Evolutionary conservation across 2,113 vertebrate species (phyloP).

Genomic region (Myotis brandtii): DNA sequence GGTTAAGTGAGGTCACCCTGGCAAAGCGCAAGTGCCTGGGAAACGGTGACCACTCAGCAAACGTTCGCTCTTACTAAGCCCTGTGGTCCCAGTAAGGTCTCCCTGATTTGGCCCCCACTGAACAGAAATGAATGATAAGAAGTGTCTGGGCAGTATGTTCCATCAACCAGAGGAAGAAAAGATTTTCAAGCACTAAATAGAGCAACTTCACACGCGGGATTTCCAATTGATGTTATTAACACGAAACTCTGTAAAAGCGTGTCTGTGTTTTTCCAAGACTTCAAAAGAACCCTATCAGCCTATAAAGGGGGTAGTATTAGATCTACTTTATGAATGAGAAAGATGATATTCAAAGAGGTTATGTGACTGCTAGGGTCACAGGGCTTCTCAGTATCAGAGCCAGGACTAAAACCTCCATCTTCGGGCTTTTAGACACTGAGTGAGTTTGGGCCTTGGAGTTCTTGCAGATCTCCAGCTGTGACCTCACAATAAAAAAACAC

Average conservation of each 20-base stretch:
- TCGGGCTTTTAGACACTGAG: not conserved
- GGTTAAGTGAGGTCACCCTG: not conserved
- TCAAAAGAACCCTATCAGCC: not conserved
- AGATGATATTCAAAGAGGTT: not conserved
- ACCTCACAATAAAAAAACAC: not conserved
- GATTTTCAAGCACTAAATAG: not conserved
- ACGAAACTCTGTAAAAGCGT: not conserved
- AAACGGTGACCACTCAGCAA: not conserved
- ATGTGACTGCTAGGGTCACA: not conserved
- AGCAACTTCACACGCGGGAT: not conserved
- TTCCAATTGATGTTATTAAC: not conserved
- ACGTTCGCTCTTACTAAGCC: fast-evolving
- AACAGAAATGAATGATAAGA: not conserved
- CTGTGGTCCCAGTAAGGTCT: not conserved
- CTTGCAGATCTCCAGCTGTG: not conserved
- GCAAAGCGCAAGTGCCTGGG: not conserved
- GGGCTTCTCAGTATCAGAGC: not conserved
- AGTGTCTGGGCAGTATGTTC: not conserved
- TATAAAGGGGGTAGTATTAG: not conserved
- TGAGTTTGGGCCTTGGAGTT: not conserved
- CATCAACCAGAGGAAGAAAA: not conserved
- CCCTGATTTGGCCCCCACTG: not conserved
- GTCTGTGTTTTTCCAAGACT: not conserved
- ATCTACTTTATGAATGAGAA: not conserved
- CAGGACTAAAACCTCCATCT: not conserved